Base-by-base conservation (phyloP, 2,888 invertebrate genomes). In the Drosophila pseudotalamancana region DNA sequence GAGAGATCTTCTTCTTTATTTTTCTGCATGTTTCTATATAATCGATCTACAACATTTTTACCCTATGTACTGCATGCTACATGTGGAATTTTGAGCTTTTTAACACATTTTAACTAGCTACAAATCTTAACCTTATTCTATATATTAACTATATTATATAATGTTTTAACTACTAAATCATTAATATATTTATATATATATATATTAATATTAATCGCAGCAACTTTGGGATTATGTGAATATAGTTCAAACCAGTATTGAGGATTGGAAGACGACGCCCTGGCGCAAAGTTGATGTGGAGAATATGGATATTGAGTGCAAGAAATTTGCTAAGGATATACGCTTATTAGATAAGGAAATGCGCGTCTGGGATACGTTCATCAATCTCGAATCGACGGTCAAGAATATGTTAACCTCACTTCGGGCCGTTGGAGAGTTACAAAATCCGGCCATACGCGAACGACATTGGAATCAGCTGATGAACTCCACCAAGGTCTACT, bases 271-370 rank as follows among this genome's bases (percentile, higher is more conserved):
- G 91, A 97, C 96, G 1, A 98, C 98, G 0, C 97, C 97, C 0
- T 99, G 99, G 99, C 94, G 97, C 56, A 97, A 98, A 90, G 98
- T 99, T 65, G 98, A 99, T 89, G 98, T 98, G 34, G 99, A 99
- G 92, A 98, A 98, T 88, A 98, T 99, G 98, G 99, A 99, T 89
- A 97, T 98, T 78, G 98, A 99, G 91, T 98, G 98, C 91, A 99
- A 99, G 90, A 97, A 98, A 90, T 99, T 99, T 91, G 97, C 98
- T 1, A 98, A 99, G 92, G 97, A 98, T 91, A 96, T 97, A 57
- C 93, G 97, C 88, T 93, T 96, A 50, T 91, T 99, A 82, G 98
- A 99, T 89, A 99, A 99, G 90, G 99, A 99, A 92, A 98, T 98
- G 97, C 94, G 98, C 82, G 93, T 92, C 64, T 99, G 98, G 99